Evolutionary conservation across 1,140 invertebrate species (phyloP), one percentile per base, ranked within the genome.

Genomic region (Patella vulgata): DNA sequence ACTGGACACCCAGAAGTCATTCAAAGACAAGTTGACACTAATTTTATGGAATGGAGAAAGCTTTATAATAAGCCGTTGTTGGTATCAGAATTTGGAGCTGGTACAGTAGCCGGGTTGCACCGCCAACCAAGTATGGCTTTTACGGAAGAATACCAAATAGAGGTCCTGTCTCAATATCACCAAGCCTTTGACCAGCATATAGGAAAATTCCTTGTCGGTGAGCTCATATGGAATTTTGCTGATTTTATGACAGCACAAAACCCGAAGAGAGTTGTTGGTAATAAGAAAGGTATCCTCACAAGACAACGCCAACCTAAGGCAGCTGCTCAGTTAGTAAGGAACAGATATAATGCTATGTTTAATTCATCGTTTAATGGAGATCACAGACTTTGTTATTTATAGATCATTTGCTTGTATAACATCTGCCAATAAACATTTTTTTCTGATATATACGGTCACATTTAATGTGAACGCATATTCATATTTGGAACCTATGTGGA

Each of bases 161-260:
- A 91, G 54, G 74, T 96, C 44, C 87, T 97, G 74, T 89, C 91
- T 0, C 88, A 91, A 73, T 94, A 97, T 77, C 97, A 97, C 75
- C 89, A 91, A 78, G 94, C 93, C 0, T 98, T 98, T 80, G 96
- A 98, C 83, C 79, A 82, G 33, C 79, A 97, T n/a, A 87, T 93
- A 59, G 81, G 83, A 1, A 85, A 90, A 9, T 95, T 91, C 82
- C 94, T 98, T 66, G 90, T 95, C 47, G 96, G 96, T 8, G 96
- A 98, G 87, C 96, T 97, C 86, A 93, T 98, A 44, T 99, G 97
- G 97, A 98, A 98, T n/a, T n/a, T n/a, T n/a, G n/a, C n/a, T n/a
- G n/a, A n/a, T n/a, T n/a, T n/a, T n/a, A n/a, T n/a, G n/a, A n/a
- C n/a, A n/a, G n/a, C n/a, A n/a, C n/a, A n/a, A n/a, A n/a, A n/a